Evolutionary conservation across 2,797 vertebrate species (phyloP).

Genomic region (Coregonus sp.): DNA sequence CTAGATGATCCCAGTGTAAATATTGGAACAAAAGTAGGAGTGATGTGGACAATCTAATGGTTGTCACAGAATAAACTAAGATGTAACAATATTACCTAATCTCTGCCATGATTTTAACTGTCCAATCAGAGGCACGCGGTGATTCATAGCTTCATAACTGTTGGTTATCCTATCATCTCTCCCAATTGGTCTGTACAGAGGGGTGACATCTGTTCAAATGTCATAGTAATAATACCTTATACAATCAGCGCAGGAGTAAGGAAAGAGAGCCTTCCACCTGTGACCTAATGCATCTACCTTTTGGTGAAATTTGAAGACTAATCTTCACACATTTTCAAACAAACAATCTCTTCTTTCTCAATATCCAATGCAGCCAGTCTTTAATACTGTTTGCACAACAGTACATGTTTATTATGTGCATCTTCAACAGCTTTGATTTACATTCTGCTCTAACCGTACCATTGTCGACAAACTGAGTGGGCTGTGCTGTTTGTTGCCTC

Average conservation of each 20-base stretch:
- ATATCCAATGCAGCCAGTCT: background rate
- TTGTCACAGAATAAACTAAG: conserved; percentile 7
- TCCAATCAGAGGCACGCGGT: conserved; percentile 10
- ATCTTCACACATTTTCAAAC: background rate
- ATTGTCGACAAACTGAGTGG: conserved; percentile 6
- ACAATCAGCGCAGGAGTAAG: background rate
- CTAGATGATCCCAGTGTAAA: conserved; percentile 7
- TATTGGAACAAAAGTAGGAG: conserved; percentile 6
- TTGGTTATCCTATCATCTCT: background rate
- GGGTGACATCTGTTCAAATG: background rate
- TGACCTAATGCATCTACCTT: background rate
- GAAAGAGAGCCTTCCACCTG: background rate
- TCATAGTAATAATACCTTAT: background rate
- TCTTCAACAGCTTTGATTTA: conserved; percentile 4
- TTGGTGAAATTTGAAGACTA: background rate
- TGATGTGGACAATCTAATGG: conserved; percentile 19
- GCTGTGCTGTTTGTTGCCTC: background rate
- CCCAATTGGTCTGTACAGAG: background rate
- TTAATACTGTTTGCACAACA: background rate
- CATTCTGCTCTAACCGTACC: conserved; percentile 2
- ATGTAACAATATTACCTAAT: conserved; percentile 12
- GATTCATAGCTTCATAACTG: conserved; percentile 21
- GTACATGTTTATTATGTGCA: background rate
- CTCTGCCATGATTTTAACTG: conserved; percentile 1
- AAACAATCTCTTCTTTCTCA: background rate